phyloP scores from a whole-genome alignment of 2,797 vertebrate genomes.

The Paramormyrops hopkinsi region DNA sequence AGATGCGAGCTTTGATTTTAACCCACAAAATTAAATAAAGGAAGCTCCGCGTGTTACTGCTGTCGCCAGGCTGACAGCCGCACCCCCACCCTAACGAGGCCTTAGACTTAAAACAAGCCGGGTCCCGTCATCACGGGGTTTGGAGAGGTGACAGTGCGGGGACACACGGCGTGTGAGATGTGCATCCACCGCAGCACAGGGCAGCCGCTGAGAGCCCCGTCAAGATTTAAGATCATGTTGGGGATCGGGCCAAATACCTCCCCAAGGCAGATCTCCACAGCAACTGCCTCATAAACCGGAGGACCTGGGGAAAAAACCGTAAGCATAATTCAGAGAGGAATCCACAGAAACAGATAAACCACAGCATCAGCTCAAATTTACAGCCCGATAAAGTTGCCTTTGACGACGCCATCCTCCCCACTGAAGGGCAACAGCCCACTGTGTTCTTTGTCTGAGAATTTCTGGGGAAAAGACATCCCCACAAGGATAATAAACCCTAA shows the following conservation, averaged over 20 bases:
- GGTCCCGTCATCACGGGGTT: neutral
- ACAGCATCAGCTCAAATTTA: neutral
- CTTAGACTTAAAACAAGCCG: neutral
- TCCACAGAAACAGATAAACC: constrained; percentile 9
- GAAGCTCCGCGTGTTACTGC: neutral
- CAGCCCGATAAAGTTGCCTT: neutral
- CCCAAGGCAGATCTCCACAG: neutral
- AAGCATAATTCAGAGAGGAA: neutral
- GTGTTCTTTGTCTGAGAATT: neutral
- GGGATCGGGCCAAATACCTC: neutral
- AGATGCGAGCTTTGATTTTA: neutral
- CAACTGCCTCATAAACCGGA: neutral
- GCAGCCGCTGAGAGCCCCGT: neutral
- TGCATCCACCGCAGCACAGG: neutral
- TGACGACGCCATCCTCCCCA: neutral
- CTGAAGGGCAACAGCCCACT: neutral
- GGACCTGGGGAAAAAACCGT: neutral
- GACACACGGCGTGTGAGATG: neutral
- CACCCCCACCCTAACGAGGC: neutral
- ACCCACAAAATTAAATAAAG: neutral
- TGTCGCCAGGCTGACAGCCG: neutral
- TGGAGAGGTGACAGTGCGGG: neutral
- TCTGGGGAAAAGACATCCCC: neutral
- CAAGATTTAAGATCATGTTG: neutral
- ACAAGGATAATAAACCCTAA: neutral